phyloP scores from a whole-genome alignment of 2,113 vertebrate species.

The Egretta garzetta region DNA sequence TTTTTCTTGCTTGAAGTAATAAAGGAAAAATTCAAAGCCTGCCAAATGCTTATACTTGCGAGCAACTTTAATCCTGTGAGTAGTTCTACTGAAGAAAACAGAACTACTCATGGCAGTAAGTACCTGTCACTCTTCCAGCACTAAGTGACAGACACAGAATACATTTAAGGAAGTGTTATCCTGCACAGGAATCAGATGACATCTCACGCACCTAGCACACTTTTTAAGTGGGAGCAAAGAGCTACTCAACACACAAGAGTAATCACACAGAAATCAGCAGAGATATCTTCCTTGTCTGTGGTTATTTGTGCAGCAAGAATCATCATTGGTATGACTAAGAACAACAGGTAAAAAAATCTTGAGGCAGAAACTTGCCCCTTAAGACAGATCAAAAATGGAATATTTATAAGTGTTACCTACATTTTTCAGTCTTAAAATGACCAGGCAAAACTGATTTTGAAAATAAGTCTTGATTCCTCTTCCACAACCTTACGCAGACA shows the following conservation, averaged over 20 bases:
- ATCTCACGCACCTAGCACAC: background rate
- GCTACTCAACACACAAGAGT: background rate
- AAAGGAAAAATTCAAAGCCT: background rate
- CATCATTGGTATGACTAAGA: background rate
- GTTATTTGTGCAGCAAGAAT: background rate
- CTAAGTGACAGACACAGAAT: background rate
- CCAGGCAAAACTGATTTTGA: background rate
- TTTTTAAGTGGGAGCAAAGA: background rate
- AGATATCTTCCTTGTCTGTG: background rate
- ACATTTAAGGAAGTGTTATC: background rate
- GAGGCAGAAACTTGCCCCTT: background rate
- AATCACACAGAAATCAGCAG: background rate
- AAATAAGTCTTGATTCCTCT: background rate
- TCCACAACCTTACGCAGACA: background rate
- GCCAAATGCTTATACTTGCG: background rate
- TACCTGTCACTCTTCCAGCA: background rate
- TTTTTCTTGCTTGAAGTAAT: background rate
- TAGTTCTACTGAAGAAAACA: background rate
- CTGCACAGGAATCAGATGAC: background rate
- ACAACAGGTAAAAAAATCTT: background rate
- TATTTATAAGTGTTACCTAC: background rate
- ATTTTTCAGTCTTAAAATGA: background rate
- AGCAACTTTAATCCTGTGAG: slow-evolving; percentile 9
- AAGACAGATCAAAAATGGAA: background rate
- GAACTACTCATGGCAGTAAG: background rate